Evolutionary conservation across 2,888 invertebrate genomes (phyloP).

Genomic region (Dusona sp.): DNA sequence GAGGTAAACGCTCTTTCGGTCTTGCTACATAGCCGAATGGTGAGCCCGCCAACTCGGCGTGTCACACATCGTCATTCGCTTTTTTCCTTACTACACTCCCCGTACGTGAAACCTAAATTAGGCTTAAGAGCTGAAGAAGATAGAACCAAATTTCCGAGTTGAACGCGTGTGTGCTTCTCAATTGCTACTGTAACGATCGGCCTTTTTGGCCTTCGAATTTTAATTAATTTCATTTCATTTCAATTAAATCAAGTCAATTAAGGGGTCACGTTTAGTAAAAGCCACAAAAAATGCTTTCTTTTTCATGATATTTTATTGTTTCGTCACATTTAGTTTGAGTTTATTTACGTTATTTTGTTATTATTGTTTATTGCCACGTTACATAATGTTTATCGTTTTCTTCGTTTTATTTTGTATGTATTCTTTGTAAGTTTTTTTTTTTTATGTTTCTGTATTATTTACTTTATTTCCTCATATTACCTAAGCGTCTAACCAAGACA

Average conservation of each 20-base stretch:
- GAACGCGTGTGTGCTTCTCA: neutral
- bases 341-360: neutral
- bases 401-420: neutral
- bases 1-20: constrained; percentile 62
- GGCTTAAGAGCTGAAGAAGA: constrained; percentile 25
- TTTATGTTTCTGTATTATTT: too few species aligned
- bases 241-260: too few species aligned
- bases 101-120: constrained; percentile 42
- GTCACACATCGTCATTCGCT: constrained; percentile 63
- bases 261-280: too few species aligned
- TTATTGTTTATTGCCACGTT: neutral
- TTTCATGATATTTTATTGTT: neutral
- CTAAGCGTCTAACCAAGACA: neutral
- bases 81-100: constrained; percentile 5
- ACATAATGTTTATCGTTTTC: neutral
- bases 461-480: neutral
- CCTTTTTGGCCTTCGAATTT: neutral
- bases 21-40: constrained; percentile 14
- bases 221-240: neutral
- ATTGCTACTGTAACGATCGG: neutral
- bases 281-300: neutral
- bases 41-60: constrained; percentile 54
- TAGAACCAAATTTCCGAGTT: constrained; percentile 8
- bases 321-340: neutral
- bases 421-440: too few species aligned